Conservation (phyloP, 2,113 vertebrate genomes). For the Xenus cinereus region DNA sequence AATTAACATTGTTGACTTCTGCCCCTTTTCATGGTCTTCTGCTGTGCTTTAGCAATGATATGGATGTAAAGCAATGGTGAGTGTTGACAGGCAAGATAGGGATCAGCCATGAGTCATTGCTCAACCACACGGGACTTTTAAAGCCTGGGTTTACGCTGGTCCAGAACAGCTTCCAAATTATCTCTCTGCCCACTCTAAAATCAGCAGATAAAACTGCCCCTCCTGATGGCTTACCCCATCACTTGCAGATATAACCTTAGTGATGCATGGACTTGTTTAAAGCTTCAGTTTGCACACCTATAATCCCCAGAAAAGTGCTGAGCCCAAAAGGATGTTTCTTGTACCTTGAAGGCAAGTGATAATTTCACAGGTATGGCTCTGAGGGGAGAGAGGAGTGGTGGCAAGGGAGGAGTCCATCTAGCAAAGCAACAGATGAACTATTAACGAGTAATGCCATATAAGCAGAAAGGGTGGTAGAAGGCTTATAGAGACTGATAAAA, state of each 20-base stretch:
- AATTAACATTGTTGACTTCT: not conserved
- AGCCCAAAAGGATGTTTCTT: slow-evolving; percentile 19
- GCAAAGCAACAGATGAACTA: slow-evolving; percentile 34
- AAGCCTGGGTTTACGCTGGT: not conserved
- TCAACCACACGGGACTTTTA: not conserved
- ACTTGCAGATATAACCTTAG: not conserved
- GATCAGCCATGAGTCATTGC: not conserved
- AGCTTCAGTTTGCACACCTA: not conserved
- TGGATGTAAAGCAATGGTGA: not conserved
- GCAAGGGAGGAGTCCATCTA: not conserved
- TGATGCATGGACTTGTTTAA: not conserved
- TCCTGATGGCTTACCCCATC: not conserved
- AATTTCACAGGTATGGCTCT: not conserved
- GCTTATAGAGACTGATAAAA: slow-evolving; percentile 14
- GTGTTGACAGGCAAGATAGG: not conserved
- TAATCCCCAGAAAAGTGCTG: not conserved
- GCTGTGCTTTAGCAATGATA: not conserved
- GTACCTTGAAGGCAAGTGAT: slow-evolving; percentile 27
- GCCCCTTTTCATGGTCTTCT: not conserved
- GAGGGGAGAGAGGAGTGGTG: not conserved
- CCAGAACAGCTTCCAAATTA: not conserved
- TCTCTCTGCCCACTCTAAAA: not conserved
- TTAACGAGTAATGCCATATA: not conserved
- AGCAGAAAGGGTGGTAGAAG: not conserved
- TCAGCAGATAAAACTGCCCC: not conserved